Evolutionary conservation across 2,113 vertebrate species (phyloP).

Genomic region (Nothocercus julius): DNA sequence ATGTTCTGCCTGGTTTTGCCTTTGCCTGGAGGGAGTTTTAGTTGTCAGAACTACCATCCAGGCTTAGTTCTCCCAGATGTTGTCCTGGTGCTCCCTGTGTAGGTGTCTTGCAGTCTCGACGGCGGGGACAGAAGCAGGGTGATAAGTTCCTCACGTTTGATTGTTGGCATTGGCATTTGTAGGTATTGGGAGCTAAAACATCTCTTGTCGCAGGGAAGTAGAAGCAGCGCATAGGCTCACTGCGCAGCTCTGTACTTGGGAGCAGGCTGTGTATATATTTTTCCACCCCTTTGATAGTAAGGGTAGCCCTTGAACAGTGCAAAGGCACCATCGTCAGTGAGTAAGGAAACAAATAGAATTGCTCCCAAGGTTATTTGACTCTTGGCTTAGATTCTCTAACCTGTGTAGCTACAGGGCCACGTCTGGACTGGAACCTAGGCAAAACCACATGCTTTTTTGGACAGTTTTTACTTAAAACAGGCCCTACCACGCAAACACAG

Average conservation of each 20-base stretch:
- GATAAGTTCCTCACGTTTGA: background rate
- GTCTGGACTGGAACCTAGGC: background rate
- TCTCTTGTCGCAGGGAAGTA: background rate
- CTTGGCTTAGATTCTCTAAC: background rate
- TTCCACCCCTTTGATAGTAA: background rate
- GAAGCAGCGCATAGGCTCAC: background rate
- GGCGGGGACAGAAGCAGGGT: background rate
- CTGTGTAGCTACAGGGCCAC: background rate
- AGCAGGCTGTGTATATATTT: background rate
- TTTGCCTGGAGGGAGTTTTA: background rate
- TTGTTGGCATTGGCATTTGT: background rate
- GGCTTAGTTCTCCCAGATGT: background rate
- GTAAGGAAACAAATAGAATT: background rate
- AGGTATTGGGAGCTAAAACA: rapidly evolving
- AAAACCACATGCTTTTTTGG: background rate
- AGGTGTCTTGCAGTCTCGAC: background rate
- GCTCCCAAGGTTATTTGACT: background rate
- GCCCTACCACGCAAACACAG: background rate
- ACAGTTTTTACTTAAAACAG: background rate
- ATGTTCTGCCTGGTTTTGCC: rapidly evolving
- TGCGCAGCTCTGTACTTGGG: background rate
- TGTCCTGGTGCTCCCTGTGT: background rate
- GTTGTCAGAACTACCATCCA: background rate
- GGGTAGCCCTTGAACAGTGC: background rate
- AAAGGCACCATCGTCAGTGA: background rate